phyloP scores from a whole-genome alignment of 2,113 vertebrate genomes.

The Mobula hypostoma region DNA sequence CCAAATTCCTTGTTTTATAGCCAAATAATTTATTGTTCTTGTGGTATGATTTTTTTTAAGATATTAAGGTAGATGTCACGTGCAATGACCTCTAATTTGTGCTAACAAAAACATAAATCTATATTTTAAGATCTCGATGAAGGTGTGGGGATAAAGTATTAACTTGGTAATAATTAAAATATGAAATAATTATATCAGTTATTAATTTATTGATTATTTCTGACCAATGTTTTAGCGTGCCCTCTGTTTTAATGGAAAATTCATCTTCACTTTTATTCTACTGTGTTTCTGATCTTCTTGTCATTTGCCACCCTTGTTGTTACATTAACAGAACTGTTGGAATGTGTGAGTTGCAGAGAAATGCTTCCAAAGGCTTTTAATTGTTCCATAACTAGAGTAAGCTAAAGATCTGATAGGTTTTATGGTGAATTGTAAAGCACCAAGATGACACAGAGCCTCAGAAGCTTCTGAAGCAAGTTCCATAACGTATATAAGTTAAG shows the following conservation, averaged over 20 bases:
- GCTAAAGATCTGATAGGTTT: background rate
- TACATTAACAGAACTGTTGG: background rate
- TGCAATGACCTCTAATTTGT: background rate
- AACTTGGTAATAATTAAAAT: background rate
- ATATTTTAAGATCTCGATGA: too few relatives aligned
- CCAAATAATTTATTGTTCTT: background rate
- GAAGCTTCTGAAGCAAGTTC: background rate
- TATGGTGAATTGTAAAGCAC: background rate
- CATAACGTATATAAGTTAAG: background rate
- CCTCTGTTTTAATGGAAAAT: background rate
- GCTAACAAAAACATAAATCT: too few relatives aligned
- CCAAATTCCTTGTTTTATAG: background rate
- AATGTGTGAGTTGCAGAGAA: background rate
- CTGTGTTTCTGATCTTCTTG: background rate
- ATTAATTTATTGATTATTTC: background rate
- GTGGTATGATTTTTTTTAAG: background rate
- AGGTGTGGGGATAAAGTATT: too few relatives aligned
- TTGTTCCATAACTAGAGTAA: background rate
- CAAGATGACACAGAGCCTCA: background rate
- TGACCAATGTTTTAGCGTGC: background rate
- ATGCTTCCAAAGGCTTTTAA: background rate
- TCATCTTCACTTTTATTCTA: background rate
- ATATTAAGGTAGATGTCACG: background rate
- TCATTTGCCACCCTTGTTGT: background rate
- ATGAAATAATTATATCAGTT: background rate